Percentiles rank a stretch among this genome's conserved stretches.
Evolutionary conservation across 2,797 vertebrate species (phyloP).

Genomic region (Falco novaeseelandiae): DNA sequence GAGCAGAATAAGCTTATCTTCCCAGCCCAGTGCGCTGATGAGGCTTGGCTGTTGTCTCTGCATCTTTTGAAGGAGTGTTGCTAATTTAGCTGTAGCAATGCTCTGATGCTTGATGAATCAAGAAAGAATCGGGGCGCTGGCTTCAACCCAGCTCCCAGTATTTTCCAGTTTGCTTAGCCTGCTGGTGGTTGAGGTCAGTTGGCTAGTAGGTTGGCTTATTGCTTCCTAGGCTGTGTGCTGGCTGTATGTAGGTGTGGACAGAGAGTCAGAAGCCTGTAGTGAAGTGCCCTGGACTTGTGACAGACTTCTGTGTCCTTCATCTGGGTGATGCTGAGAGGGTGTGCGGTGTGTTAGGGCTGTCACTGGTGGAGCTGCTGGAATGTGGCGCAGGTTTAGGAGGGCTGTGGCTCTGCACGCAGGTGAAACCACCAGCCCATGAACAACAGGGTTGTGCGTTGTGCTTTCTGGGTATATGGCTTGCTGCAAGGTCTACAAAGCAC

Average conservation of each 20-base stretch:
- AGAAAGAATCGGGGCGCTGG: background rate
- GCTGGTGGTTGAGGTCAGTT: background rate
- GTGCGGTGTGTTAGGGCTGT: background rate
- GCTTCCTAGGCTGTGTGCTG: background rate
- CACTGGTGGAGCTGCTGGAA: background rate
- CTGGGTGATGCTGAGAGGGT: background rate
- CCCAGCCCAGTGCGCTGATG: background rate
- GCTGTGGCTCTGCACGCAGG: background rate
- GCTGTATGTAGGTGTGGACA: background rate
- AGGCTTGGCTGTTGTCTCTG: background rate
- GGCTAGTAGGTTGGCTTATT: background rate
- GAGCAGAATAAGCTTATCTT: constrained; percentile 2
- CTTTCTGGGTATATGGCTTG: background rate
- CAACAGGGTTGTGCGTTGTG: background rate
- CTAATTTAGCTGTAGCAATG: background rate
- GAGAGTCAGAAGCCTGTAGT: background rate
- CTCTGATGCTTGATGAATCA: background rate
- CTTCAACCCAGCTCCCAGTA: background rate
- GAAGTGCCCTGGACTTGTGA: background rate
- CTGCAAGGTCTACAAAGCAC: background rate
- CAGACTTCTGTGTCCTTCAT: background rate
- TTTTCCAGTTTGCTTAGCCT: background rate
- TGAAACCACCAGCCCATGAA: background rate
- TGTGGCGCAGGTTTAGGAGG: background rate
- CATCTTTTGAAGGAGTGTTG: background rate